Evolutionary conservation across 2,797 vertebrate species (phyloP), one percentile per base, ranked within the genome.

Genomic region (Sciurus carolinensis): DNA sequence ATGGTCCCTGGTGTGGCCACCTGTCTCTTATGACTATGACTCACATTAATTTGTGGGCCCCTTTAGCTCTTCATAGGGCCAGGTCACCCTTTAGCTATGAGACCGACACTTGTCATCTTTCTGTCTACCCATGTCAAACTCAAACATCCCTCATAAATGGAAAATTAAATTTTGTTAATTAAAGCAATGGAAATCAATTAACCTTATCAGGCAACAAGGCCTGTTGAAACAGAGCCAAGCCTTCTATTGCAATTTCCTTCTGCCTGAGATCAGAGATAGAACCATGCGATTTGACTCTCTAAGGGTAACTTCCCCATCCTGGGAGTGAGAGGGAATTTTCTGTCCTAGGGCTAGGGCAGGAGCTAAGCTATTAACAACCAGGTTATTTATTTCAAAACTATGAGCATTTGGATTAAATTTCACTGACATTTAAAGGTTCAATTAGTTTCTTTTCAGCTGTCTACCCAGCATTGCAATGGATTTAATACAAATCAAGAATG

Each of bases 171-270:
- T 98, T 97, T 95, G 94, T 98, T 99, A 98, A 99, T 98, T 99
- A 99, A 99, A 98, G 98, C 97, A 97, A 98, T 97, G 97, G 98
- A 98, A 99, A 99, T 98, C 98, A 98, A 98, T 98, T 98, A 98
- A 98, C 98, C 97, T 98, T 98, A 98, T 98, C 97, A 96, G 97
- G 94, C 95, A 98, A 97, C 97, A 94, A 95, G 97, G 98, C 97
- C 98, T 97, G 92, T 50, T 97, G 98, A 98, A 98, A 98, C 9
- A 4, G 95, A 98, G 96, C 95, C 96, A 98, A 97, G 47, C 36
- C 66, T 39, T 30, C 33, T 36, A 97, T 33, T 69, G 90, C 97
- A 92, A 64, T 79, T 96, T 85, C 92, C 91, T 97, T 83, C 77
- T 83, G n/a, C 47, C 57, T n/a, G 81, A 73, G 28, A 93, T 36